A percentile compares a stretch with the other conserved stretches of the same genome.
phyloP scores from a whole-genome alignment of 92 coral and sea anemone species.

The Siderastrea siderea region DNA sequence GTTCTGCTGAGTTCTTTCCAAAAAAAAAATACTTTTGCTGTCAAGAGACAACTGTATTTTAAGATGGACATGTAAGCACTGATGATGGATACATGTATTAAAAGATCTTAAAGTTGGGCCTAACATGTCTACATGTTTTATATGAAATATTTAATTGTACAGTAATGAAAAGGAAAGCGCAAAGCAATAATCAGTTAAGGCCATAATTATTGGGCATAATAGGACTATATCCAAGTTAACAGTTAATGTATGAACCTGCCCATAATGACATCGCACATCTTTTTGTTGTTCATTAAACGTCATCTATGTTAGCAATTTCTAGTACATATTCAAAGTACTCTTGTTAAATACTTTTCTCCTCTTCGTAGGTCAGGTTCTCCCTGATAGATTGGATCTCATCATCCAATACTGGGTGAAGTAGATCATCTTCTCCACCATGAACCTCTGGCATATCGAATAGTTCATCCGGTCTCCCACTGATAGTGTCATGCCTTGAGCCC shows the following conservation, averaged over 20 bases:
- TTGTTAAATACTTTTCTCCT: constrained; percentile 62
- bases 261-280: constrained; percentile 12
- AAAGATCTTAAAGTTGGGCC: constrained; percentile 43
- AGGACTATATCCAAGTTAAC: constrained; percentile 12
- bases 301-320: constrained; percentile 56
- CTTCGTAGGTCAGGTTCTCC: constrained; percentile 76
- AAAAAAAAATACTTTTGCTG: too few relatives aligned
- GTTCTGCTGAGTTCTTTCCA: too few relatives aligned
- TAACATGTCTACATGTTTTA: constrained; percentile 22
- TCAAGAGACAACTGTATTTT: too few relatives aligned
- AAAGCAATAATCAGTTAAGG: constrained; percentile 37
- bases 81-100: constrained; percentile 41
- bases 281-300: constrained; percentile 37
- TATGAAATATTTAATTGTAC: constrained; percentile 16
- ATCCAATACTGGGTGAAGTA: constrained; percentile 61
- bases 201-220: constrained; percentile 34
- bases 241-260: constrained; percentile 8
- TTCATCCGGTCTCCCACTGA: constrained; percentile 81
- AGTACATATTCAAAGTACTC: constrained; percentile 72
- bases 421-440: constrained; percentile 73
- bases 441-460: constrained; percentile 74
- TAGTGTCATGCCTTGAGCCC: constrained; percentile 65
- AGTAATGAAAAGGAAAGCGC: constrained; percentile 21
- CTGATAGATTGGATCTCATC: constrained; percentile 65
- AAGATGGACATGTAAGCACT: constrained; percentile 41